Percentiles rank a stretch among this genome's conserved stretches.
Conservation (phyloP, 2,113 vertebrate genomes). For the Eurystomus gularis region DNA sequence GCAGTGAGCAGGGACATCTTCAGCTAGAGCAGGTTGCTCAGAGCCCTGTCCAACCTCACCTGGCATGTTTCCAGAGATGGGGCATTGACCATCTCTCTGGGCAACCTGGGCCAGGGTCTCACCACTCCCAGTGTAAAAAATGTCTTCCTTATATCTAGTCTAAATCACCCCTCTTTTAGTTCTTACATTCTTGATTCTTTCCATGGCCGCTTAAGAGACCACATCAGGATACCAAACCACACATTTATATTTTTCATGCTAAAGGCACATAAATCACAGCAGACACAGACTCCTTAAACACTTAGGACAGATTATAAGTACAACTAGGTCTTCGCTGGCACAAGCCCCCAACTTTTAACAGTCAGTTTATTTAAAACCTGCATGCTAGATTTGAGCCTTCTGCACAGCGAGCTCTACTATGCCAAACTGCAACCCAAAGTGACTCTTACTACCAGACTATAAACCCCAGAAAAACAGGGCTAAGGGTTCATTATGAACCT, state of each 20-base stretch:
- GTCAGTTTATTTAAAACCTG: constrained; percentile 19
- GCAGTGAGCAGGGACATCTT: too few species aligned
- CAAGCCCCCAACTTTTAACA: background rate
- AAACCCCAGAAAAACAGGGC: constrained; percentile 51
- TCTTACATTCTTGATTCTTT: constrained; percentile 3
- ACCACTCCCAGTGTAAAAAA: too few species aligned
- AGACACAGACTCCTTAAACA: background rate
- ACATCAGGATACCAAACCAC: background rate
- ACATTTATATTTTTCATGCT: background rate
- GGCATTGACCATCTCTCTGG: too few species aligned
- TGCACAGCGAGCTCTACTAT: background rate
- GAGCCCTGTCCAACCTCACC: too few species aligned
- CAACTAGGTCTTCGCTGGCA: background rate
- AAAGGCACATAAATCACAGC: constrained; percentile 18
- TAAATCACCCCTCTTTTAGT: too few species aligned
- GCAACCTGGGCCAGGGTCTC: too few species aligned
- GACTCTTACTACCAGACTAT: constrained; percentile 39
- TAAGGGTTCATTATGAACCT: constrained; percentile 52
- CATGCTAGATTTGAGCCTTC: background rate
- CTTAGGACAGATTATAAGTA: background rate
- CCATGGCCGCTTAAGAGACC: background rate
- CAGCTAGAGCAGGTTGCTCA: too few species aligned
- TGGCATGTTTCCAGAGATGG: too few species aligned
- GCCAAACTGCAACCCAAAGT: constrained; percentile 27
- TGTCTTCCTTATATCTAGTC: too few species aligned